Conservation (phyloP, 2,888 invertebrate genomes). For the Hemaris fuciformis region DNA sequence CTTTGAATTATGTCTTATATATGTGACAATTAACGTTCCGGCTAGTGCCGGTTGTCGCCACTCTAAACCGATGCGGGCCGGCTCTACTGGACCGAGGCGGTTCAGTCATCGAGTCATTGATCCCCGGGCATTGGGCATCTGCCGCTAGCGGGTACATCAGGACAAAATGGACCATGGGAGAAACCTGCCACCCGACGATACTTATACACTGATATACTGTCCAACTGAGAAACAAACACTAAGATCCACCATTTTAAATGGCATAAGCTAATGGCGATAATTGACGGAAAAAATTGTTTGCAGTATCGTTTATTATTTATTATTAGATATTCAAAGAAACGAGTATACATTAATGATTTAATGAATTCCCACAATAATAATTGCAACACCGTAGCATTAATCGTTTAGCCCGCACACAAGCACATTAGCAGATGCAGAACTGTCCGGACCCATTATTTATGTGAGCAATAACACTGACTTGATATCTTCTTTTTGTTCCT, state of each 20-base stretch:
- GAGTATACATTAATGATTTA: neutral
- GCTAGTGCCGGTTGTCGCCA: constrained; percentile 48
- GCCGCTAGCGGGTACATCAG: constrained; percentile 1
- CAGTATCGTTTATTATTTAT: neutral
- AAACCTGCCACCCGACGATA: neutral
- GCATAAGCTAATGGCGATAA: neutral
- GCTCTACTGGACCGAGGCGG: constrained; percentile 51
- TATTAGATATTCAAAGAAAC: neutral
- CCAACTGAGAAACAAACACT: neutral
- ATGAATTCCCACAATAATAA: constrained; percentile 1
- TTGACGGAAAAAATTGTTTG: neutral
- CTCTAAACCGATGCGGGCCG: constrained; percentile 41
- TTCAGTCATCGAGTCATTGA: constrained; percentile 46
- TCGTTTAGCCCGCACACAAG: neutral
- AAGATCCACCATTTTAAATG: neutral
- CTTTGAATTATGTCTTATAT: constrained; percentile 48
- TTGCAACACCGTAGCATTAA: neutral
- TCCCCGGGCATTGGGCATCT: constrained; percentile 31
- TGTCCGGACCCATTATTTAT: neutral
- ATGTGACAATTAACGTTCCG: constrained; percentile 54
- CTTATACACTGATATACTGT: neutral
- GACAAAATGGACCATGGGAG: neutral
- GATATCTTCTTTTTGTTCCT: neutral
- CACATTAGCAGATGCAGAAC: neutral
- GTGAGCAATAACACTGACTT: neutral